These are phyloP conservation scores for Hyperoodon ampullatus DNA, from an alignment of 2,113 vertebrate species.

Conservation along the genomic window DNA sequence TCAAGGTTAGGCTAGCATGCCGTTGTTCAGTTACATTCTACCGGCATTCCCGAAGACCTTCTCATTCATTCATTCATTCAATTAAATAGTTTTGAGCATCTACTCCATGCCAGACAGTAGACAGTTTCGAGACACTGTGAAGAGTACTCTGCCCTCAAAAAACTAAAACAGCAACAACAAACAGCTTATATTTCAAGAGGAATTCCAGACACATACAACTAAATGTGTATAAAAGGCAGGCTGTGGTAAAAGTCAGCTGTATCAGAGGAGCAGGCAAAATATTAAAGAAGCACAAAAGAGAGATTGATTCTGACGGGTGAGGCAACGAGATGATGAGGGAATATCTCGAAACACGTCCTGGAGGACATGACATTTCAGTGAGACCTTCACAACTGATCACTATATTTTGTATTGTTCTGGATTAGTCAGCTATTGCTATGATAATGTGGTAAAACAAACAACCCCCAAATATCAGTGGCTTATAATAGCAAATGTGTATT, in stretches of 20 bases:
- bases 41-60: neutral
- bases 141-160: neutral
- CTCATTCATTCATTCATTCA: neutral
- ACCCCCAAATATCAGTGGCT: neutral
- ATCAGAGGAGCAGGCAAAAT: slow-evolving; percentile 16
- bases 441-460: neutral
- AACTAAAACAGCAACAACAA: neutral
- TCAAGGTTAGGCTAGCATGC: neutral
- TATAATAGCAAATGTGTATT: neutral
- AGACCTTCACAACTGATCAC: neutral
- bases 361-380: slow-evolving; percentile 1
- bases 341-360: neutral
- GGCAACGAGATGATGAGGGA: neutral
- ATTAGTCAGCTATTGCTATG: neutral
- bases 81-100: neutral
- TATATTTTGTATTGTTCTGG: neutral
- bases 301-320: neutral
- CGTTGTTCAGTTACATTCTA: neutral
- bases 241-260: neutral
- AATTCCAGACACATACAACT: neutral
- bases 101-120: neutral
- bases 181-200: neutral
- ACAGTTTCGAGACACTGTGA: neutral
- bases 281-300: neutral
- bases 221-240: neutral